These are phyloP conservation scores for Manacus vitellinus DNA, from an alignment of 2,113 vertebrate genomes.

Conservation along the genomic window DNA sequence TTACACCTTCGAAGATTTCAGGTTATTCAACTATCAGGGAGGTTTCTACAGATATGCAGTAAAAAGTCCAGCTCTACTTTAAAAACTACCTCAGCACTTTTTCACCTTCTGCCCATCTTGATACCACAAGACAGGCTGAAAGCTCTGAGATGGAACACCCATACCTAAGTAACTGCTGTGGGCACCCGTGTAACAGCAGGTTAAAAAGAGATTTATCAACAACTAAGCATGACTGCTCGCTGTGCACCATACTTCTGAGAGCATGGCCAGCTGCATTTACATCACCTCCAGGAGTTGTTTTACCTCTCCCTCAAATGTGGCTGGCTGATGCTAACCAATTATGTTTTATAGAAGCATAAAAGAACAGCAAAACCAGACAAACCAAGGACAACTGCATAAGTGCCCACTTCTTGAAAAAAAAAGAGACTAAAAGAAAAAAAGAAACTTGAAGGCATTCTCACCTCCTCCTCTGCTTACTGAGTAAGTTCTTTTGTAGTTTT, in stretches of 20 bases:
- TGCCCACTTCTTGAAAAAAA: not conserved
- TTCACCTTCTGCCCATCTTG: not conserved
- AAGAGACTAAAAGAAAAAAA: not conserved
- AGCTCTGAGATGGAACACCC: not conserved
- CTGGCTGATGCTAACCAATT: not conserved
- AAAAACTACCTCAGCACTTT: not conserved
- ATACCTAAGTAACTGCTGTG: not conserved
- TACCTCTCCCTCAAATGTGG: not conserved
- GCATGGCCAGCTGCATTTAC: not conserved
- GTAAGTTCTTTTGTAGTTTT: not conserved
- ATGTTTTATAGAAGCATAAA: not conserved
- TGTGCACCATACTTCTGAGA: not conserved
- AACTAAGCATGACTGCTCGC: too few relatives aligned
- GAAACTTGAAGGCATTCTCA: not conserved
- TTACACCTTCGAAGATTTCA: not conserved
- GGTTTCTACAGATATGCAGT: not conserved
- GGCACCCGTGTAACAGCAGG: not conserved
- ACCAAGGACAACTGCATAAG: fast-evolving
- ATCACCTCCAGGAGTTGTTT: not conserved
- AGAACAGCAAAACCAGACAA: not conserved
- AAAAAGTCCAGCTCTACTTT: not conserved
- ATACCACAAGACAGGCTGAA: not conserved
- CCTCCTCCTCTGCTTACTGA: not conserved
- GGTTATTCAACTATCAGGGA: fast-evolving
- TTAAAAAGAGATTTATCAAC: not conserved